These are phyloP conservation scores for Synergus gifuensis DNA, from an alignment of 2,888 invertebrate species.

Conservation along the genomic window DNA sequence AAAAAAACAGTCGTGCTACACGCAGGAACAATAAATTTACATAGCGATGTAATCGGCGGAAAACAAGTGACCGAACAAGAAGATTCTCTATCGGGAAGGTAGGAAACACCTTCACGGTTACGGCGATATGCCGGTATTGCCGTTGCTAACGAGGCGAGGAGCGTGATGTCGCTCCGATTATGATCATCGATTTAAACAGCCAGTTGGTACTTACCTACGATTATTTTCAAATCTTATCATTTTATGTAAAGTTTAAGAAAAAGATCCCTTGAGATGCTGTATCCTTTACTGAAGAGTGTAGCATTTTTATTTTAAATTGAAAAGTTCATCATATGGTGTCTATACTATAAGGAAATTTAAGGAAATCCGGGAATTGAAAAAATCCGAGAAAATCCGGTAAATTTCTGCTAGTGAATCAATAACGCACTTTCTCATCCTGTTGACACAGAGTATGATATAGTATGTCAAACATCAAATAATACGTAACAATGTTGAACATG, in stretches of 20 bases:
- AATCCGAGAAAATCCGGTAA: too few species aligned
- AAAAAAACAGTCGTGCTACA: constrained; percentile 63
- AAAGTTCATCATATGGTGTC: not conserved
- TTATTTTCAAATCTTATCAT: constrained; percentile 39
- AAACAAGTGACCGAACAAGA: constrained; percentile 73
- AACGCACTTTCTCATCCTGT: not conserved
- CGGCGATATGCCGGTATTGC: constrained; percentile 53
- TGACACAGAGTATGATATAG: not conserved
- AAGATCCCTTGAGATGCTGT: not conserved
- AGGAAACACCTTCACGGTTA: constrained; percentile 58
- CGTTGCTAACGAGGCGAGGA: constrained; percentile 57
- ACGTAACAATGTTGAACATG: not conserved
- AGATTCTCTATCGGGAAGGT: constrained; percentile 69
- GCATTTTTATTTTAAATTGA: too few species aligned
- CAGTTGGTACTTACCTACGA: constrained; percentile 39
- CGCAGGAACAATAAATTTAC: constrained; percentile 72
- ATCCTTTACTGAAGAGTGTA: not conserved
- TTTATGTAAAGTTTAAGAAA: constrained; percentile 15
- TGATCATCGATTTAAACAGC: constrained; percentile 56
- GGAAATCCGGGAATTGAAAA: too few species aligned
- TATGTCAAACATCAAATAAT: not conserved
- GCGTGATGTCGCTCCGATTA: constrained; percentile 58
- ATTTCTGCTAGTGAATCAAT: too few species aligned
- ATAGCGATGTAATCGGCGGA: constrained; percentile 73
- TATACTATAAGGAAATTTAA: too few species aligned